These are phyloP conservation scores for Spisula subtruncata DNA, from an alignment of 2,888 invertebrate genomes.

Conservation along the genomic window DNA sequence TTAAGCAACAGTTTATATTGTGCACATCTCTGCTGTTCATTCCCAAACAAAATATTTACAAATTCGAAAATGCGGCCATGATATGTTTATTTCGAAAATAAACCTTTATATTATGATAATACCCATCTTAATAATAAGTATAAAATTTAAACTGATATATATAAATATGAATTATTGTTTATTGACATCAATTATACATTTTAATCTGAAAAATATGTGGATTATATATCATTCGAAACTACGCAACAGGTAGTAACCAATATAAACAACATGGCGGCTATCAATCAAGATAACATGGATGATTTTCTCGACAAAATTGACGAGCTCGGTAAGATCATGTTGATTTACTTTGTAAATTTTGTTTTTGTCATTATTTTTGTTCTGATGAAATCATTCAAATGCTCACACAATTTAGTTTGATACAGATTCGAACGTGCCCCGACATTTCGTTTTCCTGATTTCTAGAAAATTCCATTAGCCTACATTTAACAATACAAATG, in stretches of 20 bases:
- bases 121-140: neutral
- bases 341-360: too few relatives aligned
- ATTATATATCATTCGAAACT: constrained; percentile 41
- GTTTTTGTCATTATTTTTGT: too few relatives aligned
- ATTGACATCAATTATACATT: neutral
- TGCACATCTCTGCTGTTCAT: neutral
- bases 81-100: neutral
- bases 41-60: constrained; percentile 9
- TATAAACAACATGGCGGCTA: constrained; percentile 79
- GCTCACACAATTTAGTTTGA: too few relatives aligned
- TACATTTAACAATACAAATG: too few relatives aligned
- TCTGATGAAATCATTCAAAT: too few relatives aligned
- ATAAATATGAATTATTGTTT: neutral
- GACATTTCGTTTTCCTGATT: neutral
- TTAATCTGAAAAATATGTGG: neutral
- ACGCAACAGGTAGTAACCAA: constrained; percentile 52
- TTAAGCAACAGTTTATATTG: neutral
- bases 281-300: constrained; percentile 70
- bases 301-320: constrained; percentile 82
- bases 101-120: neutral
- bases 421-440: neutral
- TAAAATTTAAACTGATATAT: neutral
- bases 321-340: constrained; percentile 78
- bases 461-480: neutral
- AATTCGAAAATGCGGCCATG: constrained; percentile 3